Percentiles rank a stretch among this genome's conserved stretches.
Evolutionary conservation across 2,888 invertebrate genomes (phyloP).

Genomic region (Laothoe populi): DNA sequence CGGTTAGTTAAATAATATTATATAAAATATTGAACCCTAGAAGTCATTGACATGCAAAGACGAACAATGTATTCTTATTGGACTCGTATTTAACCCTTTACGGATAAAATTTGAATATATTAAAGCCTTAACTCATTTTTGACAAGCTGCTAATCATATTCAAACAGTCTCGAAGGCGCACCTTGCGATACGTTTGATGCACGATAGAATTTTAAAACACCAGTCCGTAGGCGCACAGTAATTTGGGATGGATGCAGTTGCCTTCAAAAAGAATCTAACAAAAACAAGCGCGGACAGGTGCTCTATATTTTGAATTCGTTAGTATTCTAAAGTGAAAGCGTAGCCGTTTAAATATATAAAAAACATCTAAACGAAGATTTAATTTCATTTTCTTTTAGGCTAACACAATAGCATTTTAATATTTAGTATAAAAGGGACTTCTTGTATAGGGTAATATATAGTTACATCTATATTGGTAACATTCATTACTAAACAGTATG

Average conservation of each 20-base stretch:
- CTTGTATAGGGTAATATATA: no score
- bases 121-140: conserved; percentile 76
- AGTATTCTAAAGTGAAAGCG: conserved; percentile 9
- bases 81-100: conserved; percentile 62
- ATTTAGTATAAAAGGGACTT: neutral
- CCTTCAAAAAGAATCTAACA: conserved; percentile 67
- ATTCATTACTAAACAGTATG: no score
- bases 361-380: neutral
- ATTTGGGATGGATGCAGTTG: conserved; percentile 58
- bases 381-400: neutral
- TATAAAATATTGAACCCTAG: neutral
- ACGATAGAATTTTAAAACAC: conserved; percentile 73
- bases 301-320: conserved; percentile 24
- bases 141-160: conserved; percentile 85
- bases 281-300: conserved; percentile 58
- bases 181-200: conserved; percentile 74
- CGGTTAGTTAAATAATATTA: neutral
- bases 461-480: no score
- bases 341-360: neutral
- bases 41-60: neutral
- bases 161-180: conserved; percentile 80
- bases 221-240: conserved; percentile 64
- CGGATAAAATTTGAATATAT: conserved; percentile 76
- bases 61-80: neutral
- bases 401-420: neutral